Conservation (phyloP, 2,113 vertebrate genomes). For the Plotosus lineatus region DNA sequence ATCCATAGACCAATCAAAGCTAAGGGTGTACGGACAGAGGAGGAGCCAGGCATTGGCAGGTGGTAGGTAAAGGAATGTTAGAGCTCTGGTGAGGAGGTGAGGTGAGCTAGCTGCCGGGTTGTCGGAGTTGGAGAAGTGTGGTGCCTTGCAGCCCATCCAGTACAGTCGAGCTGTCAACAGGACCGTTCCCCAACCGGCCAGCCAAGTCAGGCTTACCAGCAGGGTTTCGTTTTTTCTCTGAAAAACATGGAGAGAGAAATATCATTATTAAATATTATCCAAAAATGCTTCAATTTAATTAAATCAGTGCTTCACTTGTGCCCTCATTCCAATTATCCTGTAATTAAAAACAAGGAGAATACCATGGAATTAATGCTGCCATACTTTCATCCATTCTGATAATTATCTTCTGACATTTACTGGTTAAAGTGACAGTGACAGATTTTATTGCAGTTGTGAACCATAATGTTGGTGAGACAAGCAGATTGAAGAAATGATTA, state of each 20-base stretch:
- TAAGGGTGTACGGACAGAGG: constrained; percentile 92
- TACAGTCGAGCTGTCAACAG: constrained; percentile 87
- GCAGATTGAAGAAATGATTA: background rate
- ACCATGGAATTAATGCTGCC: background rate
- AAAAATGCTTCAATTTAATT: background rate
- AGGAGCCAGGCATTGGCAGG: constrained; percentile 91
- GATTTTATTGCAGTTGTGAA: background rate
- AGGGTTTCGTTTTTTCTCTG: constrained; percentile 85
- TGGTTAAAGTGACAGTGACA: background rate
- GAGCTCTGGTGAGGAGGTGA: constrained; percentile 79
- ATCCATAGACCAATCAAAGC: constrained; percentile 99
- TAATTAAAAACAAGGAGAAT: background rate
- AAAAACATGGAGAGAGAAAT: constrained; percentile 21
- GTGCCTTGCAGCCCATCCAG: constrained; percentile 98
- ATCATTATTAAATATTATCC: background rate
- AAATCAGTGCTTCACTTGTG: constrained; percentile 16
- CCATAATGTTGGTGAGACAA: background rate
- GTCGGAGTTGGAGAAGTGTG: constrained; percentile 99
- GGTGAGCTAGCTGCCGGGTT: constrained; percentile 93
- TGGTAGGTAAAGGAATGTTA: constrained; percentile 93
- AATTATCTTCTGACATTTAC: background rate
- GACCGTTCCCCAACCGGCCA: constrained; percentile 83
- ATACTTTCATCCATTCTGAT: background rate
- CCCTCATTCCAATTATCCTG: background rate
- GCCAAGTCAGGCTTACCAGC: constrained; percentile 81